Evolutionary conservation across 2,113 vertebrate species (phyloP).

Genomic region (Malurus alboscapulatus): DNA sequence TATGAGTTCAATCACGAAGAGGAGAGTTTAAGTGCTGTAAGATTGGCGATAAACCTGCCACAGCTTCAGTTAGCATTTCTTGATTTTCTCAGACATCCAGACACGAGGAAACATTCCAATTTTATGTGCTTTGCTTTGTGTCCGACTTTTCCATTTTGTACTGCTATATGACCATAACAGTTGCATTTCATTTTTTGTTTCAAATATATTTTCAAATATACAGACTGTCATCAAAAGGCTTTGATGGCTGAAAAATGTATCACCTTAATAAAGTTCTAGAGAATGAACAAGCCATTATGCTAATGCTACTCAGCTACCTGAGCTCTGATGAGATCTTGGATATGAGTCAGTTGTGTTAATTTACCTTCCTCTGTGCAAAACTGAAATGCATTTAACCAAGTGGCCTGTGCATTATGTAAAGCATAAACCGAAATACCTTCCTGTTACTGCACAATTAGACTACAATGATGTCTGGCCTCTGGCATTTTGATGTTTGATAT

Average conservation of each 20-base stretch:
- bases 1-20: neutral
- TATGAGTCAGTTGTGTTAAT: neutral
- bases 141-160: neutral
- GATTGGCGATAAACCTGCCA: neutral
- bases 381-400: constrained; percentile 4
- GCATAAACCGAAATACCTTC: neutral
- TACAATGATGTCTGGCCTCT: neutral
- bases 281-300: neutral
- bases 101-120: neutral
- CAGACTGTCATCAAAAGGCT: neutral
- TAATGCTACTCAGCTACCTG: neutral
- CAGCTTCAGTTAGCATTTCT: neutral
- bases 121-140: neutral
- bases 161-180: neutral
- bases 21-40: neutral
- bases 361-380: constrained; percentile 4
- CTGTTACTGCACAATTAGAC: neutral
- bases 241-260: neutral
- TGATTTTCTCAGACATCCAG: neutral
- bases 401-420: neutral
- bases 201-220: neutral
- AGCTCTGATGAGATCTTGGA: neutral
- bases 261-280: neutral
- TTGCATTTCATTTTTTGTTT: neutral
- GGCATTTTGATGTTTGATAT: neutral